Base-by-base conservation (phyloP, 1,140 invertebrate genomes). In the Meloidogyne floridensis region DNA sequence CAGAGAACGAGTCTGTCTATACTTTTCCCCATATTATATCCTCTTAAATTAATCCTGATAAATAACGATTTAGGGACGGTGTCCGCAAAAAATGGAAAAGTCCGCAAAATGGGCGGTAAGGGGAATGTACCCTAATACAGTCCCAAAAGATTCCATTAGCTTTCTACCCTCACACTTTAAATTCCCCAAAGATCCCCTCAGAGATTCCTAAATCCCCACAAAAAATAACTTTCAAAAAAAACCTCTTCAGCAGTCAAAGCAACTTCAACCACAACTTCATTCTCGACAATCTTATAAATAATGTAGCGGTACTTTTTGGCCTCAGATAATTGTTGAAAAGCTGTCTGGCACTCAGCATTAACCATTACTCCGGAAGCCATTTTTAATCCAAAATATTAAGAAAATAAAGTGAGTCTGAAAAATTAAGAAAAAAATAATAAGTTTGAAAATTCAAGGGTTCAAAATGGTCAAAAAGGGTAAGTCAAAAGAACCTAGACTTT, bases 221-320 rank as follows among this genome's bases (percentile, higher is more conserved):
- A 32, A 18, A 18, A 43, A 73, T n/a, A 15, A 10, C 3, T 13
- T 73, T 70, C 5, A 42, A 54, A 59, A 4, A 75, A 65, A n/a
- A 88, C 85, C 42, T 89, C 86, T 43, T 87, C 89, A 65, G 83
- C 84, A 32, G 82, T 72, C 54, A 89, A 87, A 7, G 89, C 86
- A 5, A 83, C 72, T 74, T 89, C 88, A 20, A 89, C 89, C 71
- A 90, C 82, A 11, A 89, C 87, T 77, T 89, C 89, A 43, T 87
- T 87, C 18, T 89, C 88, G 75, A 90, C 87, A 72, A 87, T 87
- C 72, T 87, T 87, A 80, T 86, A 87, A 70, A 87, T 88, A 77
- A 87, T 87, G 81, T 87, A 87, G 43, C 86, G 86, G 32, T 86
- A 82, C n/a, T 84, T 83, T 59, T 86, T 86, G 0, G 82, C 87